phyloP scores from a whole-genome alignment of 1,140 invertebrate genomes.

The Drosophila nannoptera region DNA sequence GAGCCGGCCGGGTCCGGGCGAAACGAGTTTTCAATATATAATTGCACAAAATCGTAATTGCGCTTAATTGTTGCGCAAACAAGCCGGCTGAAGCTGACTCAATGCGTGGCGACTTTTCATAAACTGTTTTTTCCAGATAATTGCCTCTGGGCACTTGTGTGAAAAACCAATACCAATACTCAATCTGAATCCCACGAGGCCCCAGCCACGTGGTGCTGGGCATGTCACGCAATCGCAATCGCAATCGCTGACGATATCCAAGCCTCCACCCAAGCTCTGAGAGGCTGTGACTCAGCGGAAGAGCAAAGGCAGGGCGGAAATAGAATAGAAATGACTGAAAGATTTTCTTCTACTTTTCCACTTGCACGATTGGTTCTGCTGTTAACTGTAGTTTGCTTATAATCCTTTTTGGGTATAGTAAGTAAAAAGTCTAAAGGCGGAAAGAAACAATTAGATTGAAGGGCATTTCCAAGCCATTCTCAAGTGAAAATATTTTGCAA shows the following conservation, averaged over 20 bases:
- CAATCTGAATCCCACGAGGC: conserved; percentile 21
- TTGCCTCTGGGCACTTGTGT: conserved; percentile 31
- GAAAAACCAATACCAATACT: conserved; percentile 42
- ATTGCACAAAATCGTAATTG: conserved; percentile 67
- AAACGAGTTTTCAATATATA: conserved; percentile 70
- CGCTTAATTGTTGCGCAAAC: conserved; percentile 71
- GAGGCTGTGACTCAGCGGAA: conserved; percentile 30
- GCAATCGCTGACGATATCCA: conserved; percentile 11
- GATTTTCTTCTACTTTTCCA: conserved; percentile 19
- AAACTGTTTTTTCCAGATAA: conserved; percentile 21
- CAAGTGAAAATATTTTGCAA: no score
- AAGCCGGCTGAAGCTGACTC: conserved; percentile 40
- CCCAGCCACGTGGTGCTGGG: conserved; percentile 26
- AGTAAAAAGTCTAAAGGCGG: no score
- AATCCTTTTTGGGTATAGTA: no score
- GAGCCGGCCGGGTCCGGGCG: not conserved
- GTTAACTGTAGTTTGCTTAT: no score
- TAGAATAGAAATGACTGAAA: no score
- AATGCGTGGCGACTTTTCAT: conserved; percentile 33
- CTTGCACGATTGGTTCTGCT: no score
- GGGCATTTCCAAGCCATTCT: no score
- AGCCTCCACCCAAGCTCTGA: not conserved
- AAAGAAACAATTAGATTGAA: no score
- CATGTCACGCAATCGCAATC: conserved; percentile 24
- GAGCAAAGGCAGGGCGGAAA: conserved; percentile 10